Evolutionary conservation across 2,113 vertebrate genomes (phyloP), one percentile per base, ranked within the genome.

Genomic region (Eurypyga helias): DNA sequence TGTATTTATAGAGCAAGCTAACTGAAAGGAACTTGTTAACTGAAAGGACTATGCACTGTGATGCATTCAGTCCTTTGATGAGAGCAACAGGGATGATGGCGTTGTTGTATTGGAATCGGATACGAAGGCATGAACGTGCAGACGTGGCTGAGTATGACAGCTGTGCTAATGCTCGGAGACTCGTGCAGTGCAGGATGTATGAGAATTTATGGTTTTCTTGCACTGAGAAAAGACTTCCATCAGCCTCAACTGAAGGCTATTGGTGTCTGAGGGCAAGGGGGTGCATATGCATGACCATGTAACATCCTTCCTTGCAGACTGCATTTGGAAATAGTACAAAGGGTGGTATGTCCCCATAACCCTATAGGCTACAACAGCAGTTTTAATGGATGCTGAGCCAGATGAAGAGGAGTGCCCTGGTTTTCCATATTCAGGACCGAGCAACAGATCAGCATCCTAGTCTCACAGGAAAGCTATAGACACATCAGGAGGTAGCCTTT

Each of bases 21-120:
- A 87, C 64, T 64, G 92, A 94, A 90, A 95, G 85, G 80, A 89
- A 65, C 65, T 73, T 41, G 41, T 12, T 41, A 41, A 41, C 41
- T 41, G 41, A 41, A 41, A 84, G 84, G 83, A 73, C 58, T 72
- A 60, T 94, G 76, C 45, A 78, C 87, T 84, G 55, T 33, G 87
- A 36, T 91, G 48, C 60, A 62, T 87, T 90, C 85, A 86, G 69
- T 43, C 60, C 67, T 95, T 94, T 83, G 81, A 93, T 73, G 81
- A 70, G 92, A 92, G 70, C 86, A 83, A 83, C 83, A 61, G 91
- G 52, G 77, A 34, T 75, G 70, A 90, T 60, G 49, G 67, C 15
- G 7, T 29, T 87, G 79, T 46, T 89, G 66, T 87, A 67, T 15
- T 87, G 62, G 80, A 90, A 91, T 67, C 4, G 2, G 82, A 90